Conservation (phyloP, 2,113 vertebrate genomes). For the Anguilla rostrata region DNA sequence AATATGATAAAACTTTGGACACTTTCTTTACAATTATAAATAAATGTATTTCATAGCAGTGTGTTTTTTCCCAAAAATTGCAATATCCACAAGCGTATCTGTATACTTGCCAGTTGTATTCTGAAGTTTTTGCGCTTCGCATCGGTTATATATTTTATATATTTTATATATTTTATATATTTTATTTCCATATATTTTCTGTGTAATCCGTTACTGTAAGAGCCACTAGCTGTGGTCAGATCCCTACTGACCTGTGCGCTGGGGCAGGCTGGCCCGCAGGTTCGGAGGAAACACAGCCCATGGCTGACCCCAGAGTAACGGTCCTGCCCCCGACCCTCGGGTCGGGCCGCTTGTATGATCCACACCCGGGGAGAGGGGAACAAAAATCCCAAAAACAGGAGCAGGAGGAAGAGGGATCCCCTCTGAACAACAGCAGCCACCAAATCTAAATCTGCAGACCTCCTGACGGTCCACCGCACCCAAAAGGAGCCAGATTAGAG, state of each 20-base stretch:
- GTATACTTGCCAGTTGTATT: too few species aligned
- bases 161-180: too few species aligned
- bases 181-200: too few species aligned
- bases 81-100: too few species aligned
- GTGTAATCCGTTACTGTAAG: too few species aligned
- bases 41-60: too few species aligned
- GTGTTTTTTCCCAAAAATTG: too few species aligned
- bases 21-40: too few species aligned
- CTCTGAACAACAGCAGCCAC: conserved; percentile 31
- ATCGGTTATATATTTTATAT: too few species aligned
- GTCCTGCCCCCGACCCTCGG: conserved; percentile 33
- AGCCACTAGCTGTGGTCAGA: background rate
- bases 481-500: background rate
- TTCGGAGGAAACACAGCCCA: conserved; percentile 87
- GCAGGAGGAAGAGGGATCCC: background rate
- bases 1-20: too few species aligned
- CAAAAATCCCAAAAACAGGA: too few species aligned
- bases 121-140: too few species aligned
- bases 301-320: conserved; percentile 42
- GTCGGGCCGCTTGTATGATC: conserved; percentile 29
- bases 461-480: conserved; percentile 35
- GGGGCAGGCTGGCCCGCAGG: conserved; percentile 71
- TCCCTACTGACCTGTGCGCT: conserved; percentile 80
- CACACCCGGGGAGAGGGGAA: background rate
- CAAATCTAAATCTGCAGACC: conserved; percentile 44